phyloP scores from a whole-genome alignment of 2,113 vertebrate species.

The Cochlearius cochlearius region DNA sequence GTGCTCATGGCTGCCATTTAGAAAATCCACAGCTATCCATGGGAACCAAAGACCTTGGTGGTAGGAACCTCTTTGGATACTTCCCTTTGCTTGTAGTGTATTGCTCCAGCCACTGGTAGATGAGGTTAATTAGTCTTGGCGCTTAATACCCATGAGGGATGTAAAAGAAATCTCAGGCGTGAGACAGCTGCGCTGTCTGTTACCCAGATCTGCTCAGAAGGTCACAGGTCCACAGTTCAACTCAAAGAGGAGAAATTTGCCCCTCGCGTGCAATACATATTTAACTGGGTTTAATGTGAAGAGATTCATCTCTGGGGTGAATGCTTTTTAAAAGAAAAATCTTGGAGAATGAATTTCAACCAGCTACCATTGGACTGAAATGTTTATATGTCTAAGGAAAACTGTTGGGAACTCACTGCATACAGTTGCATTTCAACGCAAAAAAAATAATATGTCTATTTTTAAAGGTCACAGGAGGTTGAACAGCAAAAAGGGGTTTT shows the following conservation, averaged over 20 bases:
- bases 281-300: conserved; percentile 66
- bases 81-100: neutral
- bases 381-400: conserved; percentile 2
- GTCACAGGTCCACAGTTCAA: neutral
- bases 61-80: neutral
- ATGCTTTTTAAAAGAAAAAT: neutral
- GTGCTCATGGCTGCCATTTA: neutral
- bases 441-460: neutral
- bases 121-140: neutral
- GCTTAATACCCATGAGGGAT: neutral
- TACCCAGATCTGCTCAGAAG: neutral
- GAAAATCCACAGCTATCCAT: neutral
- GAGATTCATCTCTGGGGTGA: conserved; percentile 25
- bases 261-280: conserved; percentile 35
- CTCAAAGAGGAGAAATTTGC: conserved; percentile 25
- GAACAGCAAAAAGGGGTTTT: neutral
- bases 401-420: neutral
- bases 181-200: neutral
- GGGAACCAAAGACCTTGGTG: neutral
- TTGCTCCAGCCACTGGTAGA: neutral
- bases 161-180: neutral
- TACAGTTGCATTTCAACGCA: neutral
- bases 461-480: neutral
- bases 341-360: conserved; percentile 33
- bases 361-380: neutral